Conservation (phyloP, 2,888 invertebrate species). For the Drosophila peninsularis region DNA sequence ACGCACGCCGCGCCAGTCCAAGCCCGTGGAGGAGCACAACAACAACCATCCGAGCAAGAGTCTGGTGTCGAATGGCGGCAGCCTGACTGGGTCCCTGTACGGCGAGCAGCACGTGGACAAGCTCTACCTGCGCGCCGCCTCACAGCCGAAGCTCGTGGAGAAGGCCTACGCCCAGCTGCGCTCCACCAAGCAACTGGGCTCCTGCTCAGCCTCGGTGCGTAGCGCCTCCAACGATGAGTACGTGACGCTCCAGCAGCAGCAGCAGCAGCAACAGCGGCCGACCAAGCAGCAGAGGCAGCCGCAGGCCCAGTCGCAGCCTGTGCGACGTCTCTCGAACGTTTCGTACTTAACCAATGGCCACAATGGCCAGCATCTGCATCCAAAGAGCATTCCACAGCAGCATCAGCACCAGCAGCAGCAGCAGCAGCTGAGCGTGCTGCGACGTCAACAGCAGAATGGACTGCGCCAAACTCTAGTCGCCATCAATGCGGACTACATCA, state of each 20-base stretch:
- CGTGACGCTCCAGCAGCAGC: constrained; percentile 75
- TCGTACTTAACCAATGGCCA: constrained; percentile 81
- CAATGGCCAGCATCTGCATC: constrained; percentile 82
- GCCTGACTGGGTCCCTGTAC: constrained; percentile 83
- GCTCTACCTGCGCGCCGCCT: constrained; percentile 88
- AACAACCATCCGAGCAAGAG: constrained; percentile 64
- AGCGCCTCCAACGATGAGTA: constrained; percentile 82
- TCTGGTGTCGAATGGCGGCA: constrained; percentile 25
- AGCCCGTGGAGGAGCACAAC: constrained; percentile 58
- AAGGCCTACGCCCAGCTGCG: constrained; percentile 84
- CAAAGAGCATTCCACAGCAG: constrained; percentile 65
- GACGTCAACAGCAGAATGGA: constrained; percentile 78
- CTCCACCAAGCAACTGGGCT: constrained; percentile 76
- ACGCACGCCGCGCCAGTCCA: constrained; percentile 85
- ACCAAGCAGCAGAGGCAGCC: constrained; percentile 44
- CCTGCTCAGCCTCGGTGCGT: constrained; percentile 56
- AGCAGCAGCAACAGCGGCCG: constrained; percentile 41
- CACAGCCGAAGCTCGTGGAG: constrained; percentile 85
- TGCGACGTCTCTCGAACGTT: constrained; percentile 60
- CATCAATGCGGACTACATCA: constrained; percentile 88
- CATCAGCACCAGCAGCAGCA: constrained; percentile 32
- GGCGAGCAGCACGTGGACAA: constrained; percentile 91
- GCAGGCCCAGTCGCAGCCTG: constrained; percentile 33
- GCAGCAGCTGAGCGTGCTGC: constrained; percentile 60
- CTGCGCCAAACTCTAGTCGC: constrained; percentile 89